phyloP scores from a whole-genome alignment of 2,113 vertebrate genomes.

The Xiphophorus maculatus region DNA sequence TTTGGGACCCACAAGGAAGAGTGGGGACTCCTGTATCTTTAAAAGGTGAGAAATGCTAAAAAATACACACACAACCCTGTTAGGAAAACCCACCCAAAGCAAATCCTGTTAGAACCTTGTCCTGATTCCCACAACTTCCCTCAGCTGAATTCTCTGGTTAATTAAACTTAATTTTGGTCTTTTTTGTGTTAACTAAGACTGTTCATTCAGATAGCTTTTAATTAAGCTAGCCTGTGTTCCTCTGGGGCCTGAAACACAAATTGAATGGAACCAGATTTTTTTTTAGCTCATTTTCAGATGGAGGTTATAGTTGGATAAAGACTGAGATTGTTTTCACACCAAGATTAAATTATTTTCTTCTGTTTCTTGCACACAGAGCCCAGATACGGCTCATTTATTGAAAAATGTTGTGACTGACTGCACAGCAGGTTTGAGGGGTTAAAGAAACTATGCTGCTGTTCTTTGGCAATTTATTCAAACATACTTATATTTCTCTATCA shows the following conservation, averaged over 20 bases:
- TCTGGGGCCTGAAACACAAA: constrained; percentile 27
- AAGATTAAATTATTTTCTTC: too few species aligned
- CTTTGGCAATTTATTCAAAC: too few species aligned
- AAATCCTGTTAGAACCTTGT: constrained; percentile 8
- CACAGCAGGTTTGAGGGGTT: too few species aligned
- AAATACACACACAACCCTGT: constrained; percentile 13
- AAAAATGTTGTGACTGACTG: too few species aligned
- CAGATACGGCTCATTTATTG: too few species aligned
- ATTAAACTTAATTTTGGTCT: constrained; percentile 34
- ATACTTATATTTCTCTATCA: too few species aligned
- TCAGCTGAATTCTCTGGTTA: constrained; percentile 21
- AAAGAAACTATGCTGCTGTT: too few species aligned
- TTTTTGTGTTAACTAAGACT: constrained; percentile 32
- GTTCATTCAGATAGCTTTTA: constrained; percentile 44
- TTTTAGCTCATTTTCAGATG: background rate
- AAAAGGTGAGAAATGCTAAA: too few species aligned
- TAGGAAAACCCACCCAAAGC: constrained; percentile 47
- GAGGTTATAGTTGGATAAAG: background rate
- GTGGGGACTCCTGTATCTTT: too few species aligned
- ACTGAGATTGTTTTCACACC: too few species aligned
- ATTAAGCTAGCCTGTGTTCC: constrained; percentile 46
- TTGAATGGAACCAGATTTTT: constrained; percentile 27
- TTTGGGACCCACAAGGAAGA: too few species aligned
- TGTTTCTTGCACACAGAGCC: too few species aligned
- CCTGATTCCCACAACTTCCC: background rate